These are phyloP conservation scores for Parus major DNA, from an alignment of 2,113 vertebrate genomes.

Conservation along the genomic window DNA sequence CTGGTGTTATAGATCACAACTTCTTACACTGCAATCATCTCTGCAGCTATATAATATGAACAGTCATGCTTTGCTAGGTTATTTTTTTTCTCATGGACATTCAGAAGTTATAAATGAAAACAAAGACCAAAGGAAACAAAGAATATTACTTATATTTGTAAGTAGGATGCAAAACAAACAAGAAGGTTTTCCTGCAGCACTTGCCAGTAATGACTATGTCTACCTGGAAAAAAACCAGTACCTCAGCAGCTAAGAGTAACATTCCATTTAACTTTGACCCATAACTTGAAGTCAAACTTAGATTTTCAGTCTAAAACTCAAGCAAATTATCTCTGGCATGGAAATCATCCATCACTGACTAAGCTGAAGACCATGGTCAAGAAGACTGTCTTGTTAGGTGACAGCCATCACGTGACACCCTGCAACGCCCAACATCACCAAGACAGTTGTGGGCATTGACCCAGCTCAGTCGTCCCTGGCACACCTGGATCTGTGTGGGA, in stretches of 20 bases:
- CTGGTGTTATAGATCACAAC: rapidly evolving
- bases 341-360: not conserved
- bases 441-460: not conserved
- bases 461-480: not conserved
- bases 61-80: not conserved
- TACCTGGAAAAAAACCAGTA: not conserved
- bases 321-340: not conserved
- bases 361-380: not conserved
- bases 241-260: not conserved
- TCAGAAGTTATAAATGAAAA: not conserved
- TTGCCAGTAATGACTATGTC: not conserved
- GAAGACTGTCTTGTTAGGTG: not conserved
- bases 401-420: rapidly evolving
- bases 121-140: not conserved
- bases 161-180: not conserved
- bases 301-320: not conserved
- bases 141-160: not conserved
- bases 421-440: not conserved
- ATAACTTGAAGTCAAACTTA: not conserved
- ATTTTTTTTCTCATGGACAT: not conserved
- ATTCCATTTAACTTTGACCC: not conserved
- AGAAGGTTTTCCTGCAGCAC: not conserved
- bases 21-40: not conserved
- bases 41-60: not conserved
- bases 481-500: not conserved